phyloP scores from a whole-genome alignment of 2,888 invertebrate species.

The Heteromyza rotundicornis region DNA sequence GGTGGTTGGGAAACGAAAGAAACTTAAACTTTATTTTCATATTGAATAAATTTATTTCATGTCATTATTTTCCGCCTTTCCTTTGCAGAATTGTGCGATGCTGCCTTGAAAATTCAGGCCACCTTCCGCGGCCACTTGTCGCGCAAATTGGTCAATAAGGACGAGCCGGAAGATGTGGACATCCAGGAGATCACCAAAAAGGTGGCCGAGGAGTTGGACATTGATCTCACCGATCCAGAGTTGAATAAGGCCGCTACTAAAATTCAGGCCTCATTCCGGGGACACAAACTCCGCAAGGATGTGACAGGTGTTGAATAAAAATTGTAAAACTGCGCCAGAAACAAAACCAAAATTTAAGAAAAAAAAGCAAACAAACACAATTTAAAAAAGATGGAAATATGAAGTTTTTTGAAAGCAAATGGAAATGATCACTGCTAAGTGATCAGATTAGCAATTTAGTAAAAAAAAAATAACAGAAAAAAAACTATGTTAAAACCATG shows the following conservation, averaged over 20 bases:
- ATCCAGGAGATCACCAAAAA: constrained; percentile 66
- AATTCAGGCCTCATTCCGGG: constrained; percentile 91
- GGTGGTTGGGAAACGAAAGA: too few relatives aligned
- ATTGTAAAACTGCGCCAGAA: not conserved
- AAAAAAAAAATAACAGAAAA: too few relatives aligned
- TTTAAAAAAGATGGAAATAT: too few relatives aligned
- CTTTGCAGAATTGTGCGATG: constrained; percentile 76
- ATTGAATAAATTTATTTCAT: too few relatives aligned
- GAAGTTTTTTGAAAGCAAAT: too few relatives aligned
- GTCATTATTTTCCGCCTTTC: not conserved
- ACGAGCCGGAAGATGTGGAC: constrained; percentile 63
- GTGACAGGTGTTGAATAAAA: constrained; percentile 45
- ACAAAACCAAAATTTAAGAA: too few relatives aligned
- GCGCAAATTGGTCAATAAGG: constrained; percentile 71
- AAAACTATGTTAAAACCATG: too few relatives aligned
- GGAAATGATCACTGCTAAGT: too few relatives aligned
- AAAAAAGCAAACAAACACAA: too few relatives aligned
- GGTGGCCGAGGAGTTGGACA: constrained; percentile 78
- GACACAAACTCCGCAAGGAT: constrained; percentile 86
- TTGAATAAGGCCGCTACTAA: constrained; percentile 89
- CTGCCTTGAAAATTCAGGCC: constrained; percentile 90
- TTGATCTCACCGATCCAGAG: constrained; percentile 85
- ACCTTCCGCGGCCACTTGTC: constrained; percentile 90
- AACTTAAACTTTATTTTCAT: too few relatives aligned
- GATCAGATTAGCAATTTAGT: too few relatives aligned